Evolutionary conservation across 64 coral and sea anemone species (phyloP).

Genomic region (Stylophora pistillata): DNA sequence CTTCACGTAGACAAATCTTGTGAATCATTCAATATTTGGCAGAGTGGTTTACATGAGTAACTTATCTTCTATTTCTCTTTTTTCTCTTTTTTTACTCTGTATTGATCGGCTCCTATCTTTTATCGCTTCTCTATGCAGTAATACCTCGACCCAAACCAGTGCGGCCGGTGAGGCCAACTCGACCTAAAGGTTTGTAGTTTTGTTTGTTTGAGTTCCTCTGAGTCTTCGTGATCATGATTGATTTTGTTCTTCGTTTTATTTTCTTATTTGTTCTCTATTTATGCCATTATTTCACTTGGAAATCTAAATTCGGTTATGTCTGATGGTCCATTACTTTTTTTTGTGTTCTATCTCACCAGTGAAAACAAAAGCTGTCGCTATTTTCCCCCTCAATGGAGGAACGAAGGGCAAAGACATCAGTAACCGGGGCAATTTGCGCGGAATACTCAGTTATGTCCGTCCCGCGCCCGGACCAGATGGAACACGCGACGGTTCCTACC

Average conservation of each 20-base stretch:
- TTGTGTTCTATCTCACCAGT: neutral
- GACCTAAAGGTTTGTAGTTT: neutral
- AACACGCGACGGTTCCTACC: conserved; percentile 52
- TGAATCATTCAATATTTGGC: no score
- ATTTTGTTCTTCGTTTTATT: neutral
- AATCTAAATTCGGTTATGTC: no score
- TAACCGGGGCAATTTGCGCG: conserved; percentile 39
- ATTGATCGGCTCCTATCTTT: no score
- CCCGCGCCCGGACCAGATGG: conserved; percentile 57
- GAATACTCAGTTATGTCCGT: conserved; percentile 14
- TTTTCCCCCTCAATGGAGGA: conserved; percentile 67
- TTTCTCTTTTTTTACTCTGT: neutral
- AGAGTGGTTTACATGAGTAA: no score
- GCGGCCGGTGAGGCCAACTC: neutral
- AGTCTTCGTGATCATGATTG: no score
- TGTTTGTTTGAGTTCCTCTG: no score
- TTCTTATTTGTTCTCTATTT: neutral
- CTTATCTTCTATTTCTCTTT: neutral
- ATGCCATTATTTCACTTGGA: neutral
- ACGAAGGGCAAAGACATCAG: conserved; percentile 60
- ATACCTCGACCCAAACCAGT: neutral
- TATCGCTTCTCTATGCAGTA: neutral
- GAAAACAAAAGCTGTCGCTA: conserved; percentile 48
- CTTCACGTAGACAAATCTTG: no score
- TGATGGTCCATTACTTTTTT: no score